Conservation (phyloP, 1,140 invertebrate species). For the Phymorhynchus buccinoides region DNA sequence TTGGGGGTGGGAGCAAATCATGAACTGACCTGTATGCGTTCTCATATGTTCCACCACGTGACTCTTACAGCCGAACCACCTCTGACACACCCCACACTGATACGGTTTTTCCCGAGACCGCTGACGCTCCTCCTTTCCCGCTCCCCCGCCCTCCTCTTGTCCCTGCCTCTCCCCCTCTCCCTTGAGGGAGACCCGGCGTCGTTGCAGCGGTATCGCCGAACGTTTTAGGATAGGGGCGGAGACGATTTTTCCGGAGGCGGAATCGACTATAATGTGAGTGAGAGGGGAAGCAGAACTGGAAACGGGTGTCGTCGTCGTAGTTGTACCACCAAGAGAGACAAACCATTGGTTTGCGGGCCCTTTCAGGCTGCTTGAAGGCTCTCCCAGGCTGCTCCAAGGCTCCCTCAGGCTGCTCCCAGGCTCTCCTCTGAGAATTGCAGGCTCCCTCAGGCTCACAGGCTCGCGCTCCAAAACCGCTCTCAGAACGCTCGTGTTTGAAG, state of each 20-base stretch:
- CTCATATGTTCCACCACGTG: slow-evolving; percentile 35
- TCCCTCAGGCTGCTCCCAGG: no score
- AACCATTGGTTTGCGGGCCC: no score
- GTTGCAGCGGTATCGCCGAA: background rate
- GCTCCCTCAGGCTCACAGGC: slow-evolving; percentile 25
- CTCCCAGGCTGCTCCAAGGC: no score
- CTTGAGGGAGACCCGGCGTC: background rate
- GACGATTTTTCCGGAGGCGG: background rate
- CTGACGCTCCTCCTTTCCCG: background rate
- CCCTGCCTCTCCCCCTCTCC: background rate
- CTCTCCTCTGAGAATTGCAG: background rate
- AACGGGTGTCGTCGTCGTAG: no score
- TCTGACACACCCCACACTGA: slow-evolving; percentile 29
- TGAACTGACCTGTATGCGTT: slow-evolving; percentile 39
- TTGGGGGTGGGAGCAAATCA: no score
- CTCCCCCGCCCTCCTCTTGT: background rate
- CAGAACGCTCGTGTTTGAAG: slow-evolving; percentile 10
- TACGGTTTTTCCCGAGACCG: slow-evolving; percentile 29
- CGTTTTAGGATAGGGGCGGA: background rate
- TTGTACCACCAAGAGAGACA: no score
- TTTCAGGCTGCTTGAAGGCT: no score
- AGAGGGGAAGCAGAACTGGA: no score
- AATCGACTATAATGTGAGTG: background rate
- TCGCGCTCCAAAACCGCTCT: slow-evolving; percentile 8
- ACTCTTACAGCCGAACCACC: slow-evolving; percentile 36